These are phyloP conservation scores for Heliconius eleuchia DNA, from an alignment of 1,140 invertebrate species.

Conservation along the genomic window DNA sequence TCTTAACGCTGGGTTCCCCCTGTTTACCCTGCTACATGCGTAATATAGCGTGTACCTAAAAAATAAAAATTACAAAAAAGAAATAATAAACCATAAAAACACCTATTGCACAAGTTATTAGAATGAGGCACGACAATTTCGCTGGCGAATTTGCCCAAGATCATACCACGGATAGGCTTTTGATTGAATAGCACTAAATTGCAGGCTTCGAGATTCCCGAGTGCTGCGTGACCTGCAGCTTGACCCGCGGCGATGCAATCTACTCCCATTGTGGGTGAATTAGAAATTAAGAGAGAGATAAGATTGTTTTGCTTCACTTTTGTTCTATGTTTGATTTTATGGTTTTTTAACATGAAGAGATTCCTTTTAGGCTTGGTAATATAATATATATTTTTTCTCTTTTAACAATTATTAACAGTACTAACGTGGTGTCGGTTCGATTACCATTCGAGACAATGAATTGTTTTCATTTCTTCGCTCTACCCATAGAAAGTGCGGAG, in stretches of 20 bases:
- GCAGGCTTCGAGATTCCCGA: slow-evolving; percentile 37
- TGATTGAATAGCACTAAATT: slow-evolving; percentile 48
- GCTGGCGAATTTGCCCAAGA: slow-evolving; percentile 34
- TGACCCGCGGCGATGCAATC: slow-evolving; percentile 37
- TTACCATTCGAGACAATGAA: too few relatives aligned
- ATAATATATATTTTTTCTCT: too few relatives aligned
- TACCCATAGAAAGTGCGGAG: too few relatives aligned
- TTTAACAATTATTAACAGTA: too few relatives aligned
- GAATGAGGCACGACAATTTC: slow-evolving; percentile 20
- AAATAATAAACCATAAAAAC: background rate
- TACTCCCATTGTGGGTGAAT: slow-evolving; percentile 27
- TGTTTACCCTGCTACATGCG: too few relatives aligned
- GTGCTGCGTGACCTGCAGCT: slow-evolving; percentile 41
- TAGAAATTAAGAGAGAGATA: slow-evolving; percentile 27
- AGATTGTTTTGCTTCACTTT: background rate
- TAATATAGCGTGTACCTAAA: background rate
- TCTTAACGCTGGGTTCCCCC: too few relatives aligned
- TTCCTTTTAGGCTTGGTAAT: too few relatives aligned
- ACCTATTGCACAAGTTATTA: slow-evolving; percentile 1
- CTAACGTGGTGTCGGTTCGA: too few relatives aligned
- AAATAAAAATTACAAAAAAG: background rate
- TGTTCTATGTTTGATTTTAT: background rate
- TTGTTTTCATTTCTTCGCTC: too few relatives aligned
- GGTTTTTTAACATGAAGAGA: background rate
- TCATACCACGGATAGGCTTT: slow-evolving; percentile 40